Conservation (phyloP, 2,113 vertebrate genomes). For the Regulus satrapa region DNA sequence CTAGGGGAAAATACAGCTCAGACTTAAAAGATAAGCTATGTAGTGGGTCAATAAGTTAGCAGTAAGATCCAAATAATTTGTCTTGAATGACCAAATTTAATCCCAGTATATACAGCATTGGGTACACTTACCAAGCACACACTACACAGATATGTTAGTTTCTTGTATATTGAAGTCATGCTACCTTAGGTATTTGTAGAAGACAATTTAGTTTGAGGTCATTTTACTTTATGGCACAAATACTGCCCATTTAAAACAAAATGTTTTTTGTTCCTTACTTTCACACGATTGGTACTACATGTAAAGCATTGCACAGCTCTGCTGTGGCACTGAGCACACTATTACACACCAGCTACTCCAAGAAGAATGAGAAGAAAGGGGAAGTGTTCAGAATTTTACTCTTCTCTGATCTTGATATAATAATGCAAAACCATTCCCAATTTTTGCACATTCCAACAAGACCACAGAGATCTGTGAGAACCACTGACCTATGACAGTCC, state of each 20-base stretch:
- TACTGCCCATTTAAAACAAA: neutral
- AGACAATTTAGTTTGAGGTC: neutral
- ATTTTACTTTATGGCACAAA: neutral
- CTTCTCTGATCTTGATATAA: neutral
- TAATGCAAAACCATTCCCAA: neutral
- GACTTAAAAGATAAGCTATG: neutral
- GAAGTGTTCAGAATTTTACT: neutral
- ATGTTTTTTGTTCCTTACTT: neutral
- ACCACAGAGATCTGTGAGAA: neutral
- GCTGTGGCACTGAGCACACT: neutral
- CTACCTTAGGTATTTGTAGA: neutral
- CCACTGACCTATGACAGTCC: accelerated
- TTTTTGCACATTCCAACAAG: neutral
- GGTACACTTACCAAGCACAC: neutral
- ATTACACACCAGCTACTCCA: neutral
- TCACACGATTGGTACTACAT: neutral
- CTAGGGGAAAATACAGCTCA: neutral
- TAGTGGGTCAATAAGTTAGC: neutral
- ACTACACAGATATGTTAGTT: neutral
- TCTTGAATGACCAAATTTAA: neutral
- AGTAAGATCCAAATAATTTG: neutral
- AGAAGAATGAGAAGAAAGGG: neutral
- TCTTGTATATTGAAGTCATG: neutral
- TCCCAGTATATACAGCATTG: neutral
- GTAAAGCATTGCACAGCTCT: neutral